Evolutionary conservation across 2,888 invertebrate genomes (phyloP).

Genomic region (Dryococelus australis): DNA sequence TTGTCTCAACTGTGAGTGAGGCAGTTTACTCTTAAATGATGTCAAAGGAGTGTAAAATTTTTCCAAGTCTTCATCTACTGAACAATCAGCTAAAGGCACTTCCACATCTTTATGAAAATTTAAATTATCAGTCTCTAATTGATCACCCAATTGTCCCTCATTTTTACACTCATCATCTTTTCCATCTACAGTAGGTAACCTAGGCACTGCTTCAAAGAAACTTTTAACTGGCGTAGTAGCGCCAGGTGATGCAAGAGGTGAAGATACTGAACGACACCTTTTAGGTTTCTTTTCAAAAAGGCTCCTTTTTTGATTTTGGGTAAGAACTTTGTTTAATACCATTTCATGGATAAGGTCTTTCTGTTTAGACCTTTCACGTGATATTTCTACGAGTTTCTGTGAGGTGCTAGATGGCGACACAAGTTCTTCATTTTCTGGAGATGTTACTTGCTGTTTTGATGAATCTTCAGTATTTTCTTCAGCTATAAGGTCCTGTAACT

Average conservation of each 20-base stretch:
- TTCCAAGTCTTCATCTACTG: slow-evolving; percentile 39
- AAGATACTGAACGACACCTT: slow-evolving; percentile 51
- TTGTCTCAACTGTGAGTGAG: slow-evolving; percentile 29
- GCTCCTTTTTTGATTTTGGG: slow-evolving; percentile 68
- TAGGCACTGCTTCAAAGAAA: not conserved
- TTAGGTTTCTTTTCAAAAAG: slow-evolving; percentile 65
- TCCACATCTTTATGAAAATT: slow-evolving; percentile 38
- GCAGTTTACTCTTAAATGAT: slow-evolving; percentile 41
- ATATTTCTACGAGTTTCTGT: slow-evolving; percentile 77
- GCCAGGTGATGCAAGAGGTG: not conserved
- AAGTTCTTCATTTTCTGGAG: slow-evolving; percentile 56
- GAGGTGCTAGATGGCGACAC: slow-evolving; percentile 62
- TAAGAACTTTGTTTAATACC: slow-evolving; percentile 79
- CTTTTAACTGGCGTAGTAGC: not conserved
- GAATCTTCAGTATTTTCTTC: slow-evolving; percentile 48
- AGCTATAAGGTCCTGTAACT: slow-evolving; percentile 46
- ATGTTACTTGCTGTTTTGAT: slow-evolving; percentile 55
- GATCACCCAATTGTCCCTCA: not conserved
- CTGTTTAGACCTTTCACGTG: slow-evolving; percentile 81
- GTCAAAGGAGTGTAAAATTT: slow-evolving; percentile 45
- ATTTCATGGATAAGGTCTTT: slow-evolving; percentile 84
- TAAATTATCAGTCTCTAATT: slow-evolving; percentile 27
- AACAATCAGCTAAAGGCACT: slow-evolving; percentile 44
- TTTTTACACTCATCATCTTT: not conserved
- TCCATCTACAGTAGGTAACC: slow-evolving; percentile 57